Conservation (phyloP, 1,140 invertebrate species). For the Chironomus striatipennis region DNA sequence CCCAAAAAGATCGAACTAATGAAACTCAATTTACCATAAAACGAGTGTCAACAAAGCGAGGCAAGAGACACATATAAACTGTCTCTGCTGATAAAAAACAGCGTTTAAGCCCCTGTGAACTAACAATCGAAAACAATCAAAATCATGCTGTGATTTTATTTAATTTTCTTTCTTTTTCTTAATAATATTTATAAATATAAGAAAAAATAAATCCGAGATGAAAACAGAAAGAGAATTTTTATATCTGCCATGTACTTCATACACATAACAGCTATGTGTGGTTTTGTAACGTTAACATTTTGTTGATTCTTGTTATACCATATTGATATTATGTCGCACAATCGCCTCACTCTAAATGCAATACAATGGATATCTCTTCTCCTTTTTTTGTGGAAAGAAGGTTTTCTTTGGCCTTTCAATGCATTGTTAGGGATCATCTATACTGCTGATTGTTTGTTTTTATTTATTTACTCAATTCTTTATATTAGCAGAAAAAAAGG, state of each 20-base stretch:
- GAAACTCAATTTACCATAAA: neutral
- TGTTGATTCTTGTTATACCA: neutral
- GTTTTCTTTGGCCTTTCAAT: neutral
- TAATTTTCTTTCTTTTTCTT: neutral
- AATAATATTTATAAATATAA: no score
- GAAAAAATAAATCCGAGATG: no score
- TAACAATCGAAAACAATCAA: conserved; percentile 22
- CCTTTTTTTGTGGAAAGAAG: no score
- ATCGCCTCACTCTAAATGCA: conserved; percentile 4
- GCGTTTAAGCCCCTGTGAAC: neutral
- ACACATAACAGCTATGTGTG: neutral
- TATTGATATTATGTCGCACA: conserved; percentile 12
- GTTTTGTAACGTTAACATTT: neutral
- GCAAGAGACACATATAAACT: no score
- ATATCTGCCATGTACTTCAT: no score
- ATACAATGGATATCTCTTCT: neutral
- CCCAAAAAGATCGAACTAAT: no score
- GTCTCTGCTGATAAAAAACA: no score
- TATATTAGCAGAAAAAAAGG: neutral
- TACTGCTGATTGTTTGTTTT: neutral
- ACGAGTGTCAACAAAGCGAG: neutral
- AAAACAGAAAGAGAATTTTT: no score
- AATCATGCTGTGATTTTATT: conserved; percentile 17
- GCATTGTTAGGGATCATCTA: neutral
- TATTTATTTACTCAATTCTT: neutral